A percentile compares a stretch with the other conserved stretches of the same genome.
phyloP scores from a whole-genome alignment of 2,888 invertebrate genomes.

The Hirtodrosophila cameraria region DNA sequence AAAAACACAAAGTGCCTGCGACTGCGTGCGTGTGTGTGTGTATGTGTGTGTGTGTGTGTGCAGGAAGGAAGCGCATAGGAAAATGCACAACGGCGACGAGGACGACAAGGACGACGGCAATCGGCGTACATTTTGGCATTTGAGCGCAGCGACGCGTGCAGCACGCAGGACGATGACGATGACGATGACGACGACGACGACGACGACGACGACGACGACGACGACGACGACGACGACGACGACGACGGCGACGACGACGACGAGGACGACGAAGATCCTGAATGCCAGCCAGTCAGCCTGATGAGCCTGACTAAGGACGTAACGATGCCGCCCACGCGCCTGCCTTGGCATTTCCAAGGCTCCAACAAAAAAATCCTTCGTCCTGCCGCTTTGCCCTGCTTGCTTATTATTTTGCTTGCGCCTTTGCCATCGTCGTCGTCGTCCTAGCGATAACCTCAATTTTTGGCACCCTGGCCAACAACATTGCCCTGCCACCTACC shows the following conservation, averaged over 20 bases:
- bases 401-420: slow-evolving; percentile 47
- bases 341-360: slow-evolving; percentile 39
- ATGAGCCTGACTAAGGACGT: slow-evolving; percentile 65
- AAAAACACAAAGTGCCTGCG: slow-evolving; percentile 45
- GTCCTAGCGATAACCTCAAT: slow-evolving; percentile 77
- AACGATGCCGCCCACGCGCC: slow-evolving; percentile 41
- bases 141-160: slow-evolving; percentile 75
- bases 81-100: slow-evolving; percentile 31
- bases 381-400: slow-evolving; percentile 22
- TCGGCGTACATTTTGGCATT: slow-evolving; percentile 71
- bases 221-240: slow-evolving; percentile 39
- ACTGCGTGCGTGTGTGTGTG: slow-evolving; percentile 20
- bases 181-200: slow-evolving; percentile 21
- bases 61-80: slow-evolving; percentile 49
- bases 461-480: slow-evolving; percentile 79
- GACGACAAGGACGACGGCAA: slow-evolving; percentile 25
- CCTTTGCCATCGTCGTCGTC: slow-evolving; percentile 32
- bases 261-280: slow-evolving; percentile 20
- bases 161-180: slow-evolving; percentile 62
- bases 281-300: slow-evolving; percentile 40
- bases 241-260: slow-evolving; percentile 22
- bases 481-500: slow-evolving; percentile 20
- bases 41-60: slow-evolving; percentile 23
- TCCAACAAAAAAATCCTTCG: slow-evolving; percentile 19
- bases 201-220: slow-evolving; percentile 24